phyloP scores from a whole-genome alignment of 2,797 vertebrate species.

The Sciaenops ocellatus region DNA sequence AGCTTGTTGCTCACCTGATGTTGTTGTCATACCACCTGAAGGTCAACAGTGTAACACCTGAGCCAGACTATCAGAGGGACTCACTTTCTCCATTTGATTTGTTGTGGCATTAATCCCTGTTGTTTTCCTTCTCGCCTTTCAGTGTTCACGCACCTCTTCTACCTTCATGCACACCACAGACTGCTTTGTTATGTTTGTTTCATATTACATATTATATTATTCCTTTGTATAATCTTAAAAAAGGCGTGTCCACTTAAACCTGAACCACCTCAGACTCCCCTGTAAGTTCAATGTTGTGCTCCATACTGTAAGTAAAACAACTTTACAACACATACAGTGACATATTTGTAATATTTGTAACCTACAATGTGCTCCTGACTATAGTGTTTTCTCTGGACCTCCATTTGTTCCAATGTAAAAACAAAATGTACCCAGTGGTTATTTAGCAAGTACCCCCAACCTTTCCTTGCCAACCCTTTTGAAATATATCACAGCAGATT shows the following conservation, averaged over 20 bases:
- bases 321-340: background rate
- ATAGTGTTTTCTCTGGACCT: too few species aligned
- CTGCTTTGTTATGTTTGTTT: background rate
- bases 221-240: background rate
- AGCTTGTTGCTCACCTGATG: background rate
- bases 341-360: background rate
- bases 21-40: background rate
- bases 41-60: background rate
- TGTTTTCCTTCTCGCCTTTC: background rate
- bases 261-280: background rate
- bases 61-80: background rate
- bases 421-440: too few species aligned
- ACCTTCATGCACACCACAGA: background rate
- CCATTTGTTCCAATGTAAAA: too few species aligned
- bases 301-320: background rate
- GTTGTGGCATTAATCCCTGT: background rate
- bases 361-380: background rate
- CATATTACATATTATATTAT: background rate
- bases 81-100: background rate
- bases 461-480: too few species aligned
- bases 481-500: too few species aligned
- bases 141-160: background rate
- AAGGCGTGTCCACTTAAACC: background rate
- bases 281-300: background rate
- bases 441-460: too few species aligned